These are phyloP conservation scores for Platichthys stellatus DNA, from an alignment of 2,113 vertebrate species.

Conservation along the genomic window DNA sequence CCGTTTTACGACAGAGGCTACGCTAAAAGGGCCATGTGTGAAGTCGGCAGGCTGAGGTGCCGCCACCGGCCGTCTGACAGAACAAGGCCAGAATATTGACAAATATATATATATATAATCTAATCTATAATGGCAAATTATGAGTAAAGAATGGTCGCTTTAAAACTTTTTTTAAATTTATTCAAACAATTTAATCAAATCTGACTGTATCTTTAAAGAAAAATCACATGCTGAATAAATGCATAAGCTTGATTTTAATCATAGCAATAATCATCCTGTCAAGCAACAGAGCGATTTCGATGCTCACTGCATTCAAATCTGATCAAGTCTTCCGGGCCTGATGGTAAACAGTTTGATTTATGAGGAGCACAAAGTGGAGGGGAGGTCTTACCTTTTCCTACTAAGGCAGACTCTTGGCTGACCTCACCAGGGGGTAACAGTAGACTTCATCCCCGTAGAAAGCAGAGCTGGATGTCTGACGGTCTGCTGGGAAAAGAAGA, in stretches of 20 bases:
- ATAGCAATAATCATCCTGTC: not conserved
- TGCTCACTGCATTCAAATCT: slow-evolving; percentile 10
- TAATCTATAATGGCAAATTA: not conserved
- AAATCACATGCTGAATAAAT: not conserved
- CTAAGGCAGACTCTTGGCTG: slow-evolving; percentile 41
- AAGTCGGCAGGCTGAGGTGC: slow-evolving; percentile 21
- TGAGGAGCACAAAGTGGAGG: slow-evolving; percentile 38
- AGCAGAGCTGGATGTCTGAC: slow-evolving; percentile 40
- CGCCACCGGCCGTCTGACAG: not conserved
- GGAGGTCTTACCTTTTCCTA: slow-evolving; percentile 44
- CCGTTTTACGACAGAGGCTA: slow-evolving; percentile 66
- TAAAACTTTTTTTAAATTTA: not conserved
- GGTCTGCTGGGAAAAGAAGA: slow-evolving; percentile 53
- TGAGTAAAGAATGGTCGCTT: accelerated
- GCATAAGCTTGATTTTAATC: not conserved
- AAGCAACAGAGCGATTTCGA: not conserved
- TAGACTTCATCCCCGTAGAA: slow-evolving; percentile 24
- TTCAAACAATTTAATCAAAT: too few relatives aligned
- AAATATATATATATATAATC: not conserved
- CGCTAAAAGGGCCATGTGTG: slow-evolving; percentile 47
- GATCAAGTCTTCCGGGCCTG: not conserved
- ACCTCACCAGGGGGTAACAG: slow-evolving; percentile 15
- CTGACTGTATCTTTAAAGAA: too few relatives aligned
- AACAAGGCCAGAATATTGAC: not conserved
- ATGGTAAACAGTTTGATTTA: slow-evolving; percentile 52